Base-by-base conservation (phyloP, 2,888 invertebrate genomes). In the Callimorpha dominula region DNA sequence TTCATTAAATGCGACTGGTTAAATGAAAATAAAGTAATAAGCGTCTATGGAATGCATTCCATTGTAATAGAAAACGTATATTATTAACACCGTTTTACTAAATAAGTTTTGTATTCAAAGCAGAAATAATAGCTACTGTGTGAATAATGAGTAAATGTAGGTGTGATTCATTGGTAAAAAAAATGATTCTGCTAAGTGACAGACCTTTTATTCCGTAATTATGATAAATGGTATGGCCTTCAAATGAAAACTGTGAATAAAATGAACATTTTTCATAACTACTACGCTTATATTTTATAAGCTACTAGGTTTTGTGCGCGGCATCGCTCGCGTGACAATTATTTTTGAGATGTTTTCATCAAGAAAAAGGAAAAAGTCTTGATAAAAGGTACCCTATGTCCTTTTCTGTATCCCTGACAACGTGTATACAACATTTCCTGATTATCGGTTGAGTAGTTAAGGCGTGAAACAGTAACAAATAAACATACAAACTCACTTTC, bases 121-220 rank as follows among this genome's bases (percentile, higher is more conserved):
- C 11, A 57, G 20, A 31, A 60, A 12, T 60, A 60, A 12, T 60
- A 31, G 12, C 5, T 11, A 11, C 46, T 5, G 8, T 14, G 17
- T 50, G 50, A 50, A 57, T 43, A 68, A 68, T 68, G 43, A n/a
- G 42, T 11, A 60, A 46, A 68, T n/a, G 14, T 67, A 54, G 31
- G 31, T 17, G 50, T n/a, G 31, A n/a, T 65, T 65, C 9, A 60
- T 57, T 68, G 20, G 43, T 52, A 46, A 57, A 57, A 31, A 68
- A 68, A 46, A 46, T 50, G 49, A 31, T 43, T 68, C 11, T 20
- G 6, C 31, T 68, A 57, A 68, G 43, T 68, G 68, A 15, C 43
- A 42, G 12, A 17, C 42, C 57, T 68, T 43, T 57, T 68, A 60
- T 20, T 15, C 7, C 20, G 14, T 68, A 60, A 57, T 57, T 57